These are phyloP conservation scores for Cydia splendana DNA, from an alignment of 1,140 invertebrate genomes.

Conservation along the genomic window DNA sequence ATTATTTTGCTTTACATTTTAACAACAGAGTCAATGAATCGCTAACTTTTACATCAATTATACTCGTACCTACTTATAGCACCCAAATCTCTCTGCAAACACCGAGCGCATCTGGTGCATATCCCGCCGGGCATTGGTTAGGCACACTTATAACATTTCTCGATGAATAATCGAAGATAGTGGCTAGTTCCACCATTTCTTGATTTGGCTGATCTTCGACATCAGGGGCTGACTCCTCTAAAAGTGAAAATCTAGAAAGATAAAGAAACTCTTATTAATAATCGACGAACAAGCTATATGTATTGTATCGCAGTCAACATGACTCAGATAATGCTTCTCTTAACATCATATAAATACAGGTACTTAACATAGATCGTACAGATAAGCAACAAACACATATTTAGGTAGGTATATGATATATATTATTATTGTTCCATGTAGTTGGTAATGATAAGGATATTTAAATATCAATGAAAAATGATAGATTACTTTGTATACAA, in stretches of 20 bases:
- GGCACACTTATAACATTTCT: slow-evolving; percentile 59
- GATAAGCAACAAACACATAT: not conserved
- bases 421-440: not conserved
- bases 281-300: not conserved
- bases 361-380: no score
- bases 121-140: slow-evolving; percentile 58
- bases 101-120: slow-evolving; percentile 54
- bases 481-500: not conserved
- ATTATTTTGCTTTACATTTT: no score
- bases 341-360: no score
- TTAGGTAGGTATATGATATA: not conserved
- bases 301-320: not conserved
- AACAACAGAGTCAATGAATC: no score
- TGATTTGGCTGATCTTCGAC: not conserved
- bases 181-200: not conserved
- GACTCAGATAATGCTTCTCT: not conserved
- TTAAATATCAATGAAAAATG: not conserved
- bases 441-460: not conserved
- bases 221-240: not conserved
- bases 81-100: slow-evolving; percentile 48
- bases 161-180: not conserved
- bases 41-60: no score
- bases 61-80: not conserved
- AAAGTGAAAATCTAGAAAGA: slow-evolving; percentile 12
- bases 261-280: not conserved